Conservation (phyloP, 2,113 vertebrate genomes). For the Anarhynchus alexandrinus region DNA sequence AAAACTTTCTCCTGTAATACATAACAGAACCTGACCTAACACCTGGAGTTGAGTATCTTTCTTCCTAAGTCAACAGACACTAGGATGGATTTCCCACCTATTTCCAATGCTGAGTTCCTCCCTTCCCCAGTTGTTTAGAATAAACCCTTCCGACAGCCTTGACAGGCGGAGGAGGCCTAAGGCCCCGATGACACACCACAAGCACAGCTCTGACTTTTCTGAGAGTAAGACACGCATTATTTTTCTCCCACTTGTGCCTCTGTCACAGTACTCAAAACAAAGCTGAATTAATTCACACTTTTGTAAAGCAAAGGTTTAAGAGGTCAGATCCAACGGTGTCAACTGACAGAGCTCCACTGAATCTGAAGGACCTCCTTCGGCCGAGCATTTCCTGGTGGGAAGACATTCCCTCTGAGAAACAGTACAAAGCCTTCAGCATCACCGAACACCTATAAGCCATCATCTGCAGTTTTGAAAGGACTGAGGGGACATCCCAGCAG, state of each 20-base stretch:
- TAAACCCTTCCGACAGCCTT: neutral
- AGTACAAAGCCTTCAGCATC: neutral
- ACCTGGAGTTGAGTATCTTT: neutral
- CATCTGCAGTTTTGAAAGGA: neutral
- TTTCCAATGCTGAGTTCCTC: neutral
- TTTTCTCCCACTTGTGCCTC: neutral
- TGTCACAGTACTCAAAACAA: neutral
- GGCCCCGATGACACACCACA: neutral
- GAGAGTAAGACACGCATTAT: neutral
- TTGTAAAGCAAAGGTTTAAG: neutral
- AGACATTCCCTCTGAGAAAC: neutral
- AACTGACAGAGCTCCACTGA: neutral
- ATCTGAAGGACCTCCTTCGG: neutral
- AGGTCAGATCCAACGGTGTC: neutral
- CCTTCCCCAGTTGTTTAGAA: neutral
- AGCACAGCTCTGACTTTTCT: neutral
- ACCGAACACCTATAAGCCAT: neutral
- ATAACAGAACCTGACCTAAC: neutral
- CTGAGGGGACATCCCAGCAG: neutral
- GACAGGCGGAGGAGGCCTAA: neutral
- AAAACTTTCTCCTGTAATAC: neutral
- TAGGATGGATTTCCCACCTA: neutral
- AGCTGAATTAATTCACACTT: neutral
- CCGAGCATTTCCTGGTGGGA: neutral
- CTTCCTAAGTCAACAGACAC: neutral